Percentiles rank a stretch among this genome's conserved stretches.
Evolutionary conservation across 1,140 invertebrate genomes (phyloP).

Genomic region (Scaptomyza hsui): DNA sequence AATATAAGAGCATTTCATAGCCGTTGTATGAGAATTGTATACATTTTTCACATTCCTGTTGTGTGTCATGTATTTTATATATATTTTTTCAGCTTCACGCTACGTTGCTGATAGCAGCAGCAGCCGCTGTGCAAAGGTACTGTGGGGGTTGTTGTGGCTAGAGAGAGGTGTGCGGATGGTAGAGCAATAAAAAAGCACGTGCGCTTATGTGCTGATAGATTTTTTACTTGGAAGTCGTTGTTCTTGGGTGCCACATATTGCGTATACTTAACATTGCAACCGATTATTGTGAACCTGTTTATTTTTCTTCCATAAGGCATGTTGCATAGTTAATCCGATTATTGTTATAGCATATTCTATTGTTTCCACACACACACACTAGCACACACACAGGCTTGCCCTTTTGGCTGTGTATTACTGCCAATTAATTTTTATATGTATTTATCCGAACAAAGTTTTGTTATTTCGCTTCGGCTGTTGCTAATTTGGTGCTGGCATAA

Average conservation of each 20-base stretch:
- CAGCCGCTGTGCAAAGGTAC: background rate
- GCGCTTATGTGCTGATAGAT: conserved; percentile 33
- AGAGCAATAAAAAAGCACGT: conserved; percentile 4
- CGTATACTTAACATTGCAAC: conserved; percentile 42
- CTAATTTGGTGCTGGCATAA: conserved; percentile 75
- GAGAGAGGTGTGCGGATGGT: too few species aligned
- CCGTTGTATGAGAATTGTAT: conserved; percentile 13
- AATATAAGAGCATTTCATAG: conserved; percentile 1
- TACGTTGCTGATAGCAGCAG: background rate
- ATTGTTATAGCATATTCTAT: conserved; percentile 28
- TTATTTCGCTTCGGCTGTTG: conserved; percentile 45
- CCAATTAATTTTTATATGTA: conserved; percentile 74
- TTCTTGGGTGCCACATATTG: conserved; percentile 9
- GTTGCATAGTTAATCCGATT: conserved; percentile 37
- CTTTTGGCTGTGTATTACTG: conserved; percentile 36
- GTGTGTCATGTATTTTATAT: conserved; percentile 9
- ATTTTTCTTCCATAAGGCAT: background rate
- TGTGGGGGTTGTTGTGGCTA: background rate
- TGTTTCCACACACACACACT: background rate
- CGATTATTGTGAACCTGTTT: too few species aligned
- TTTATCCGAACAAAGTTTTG: conserved; percentile 29
- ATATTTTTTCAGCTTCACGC: background rate
- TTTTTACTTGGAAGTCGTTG: conserved; percentile 18
- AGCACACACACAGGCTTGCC: too few species aligned
- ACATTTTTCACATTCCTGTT: conserved; percentile 13